Base-by-base conservation (phyloP, 92 coral and sea anemone genomes). In the Virgularia gustaviana region DNA sequence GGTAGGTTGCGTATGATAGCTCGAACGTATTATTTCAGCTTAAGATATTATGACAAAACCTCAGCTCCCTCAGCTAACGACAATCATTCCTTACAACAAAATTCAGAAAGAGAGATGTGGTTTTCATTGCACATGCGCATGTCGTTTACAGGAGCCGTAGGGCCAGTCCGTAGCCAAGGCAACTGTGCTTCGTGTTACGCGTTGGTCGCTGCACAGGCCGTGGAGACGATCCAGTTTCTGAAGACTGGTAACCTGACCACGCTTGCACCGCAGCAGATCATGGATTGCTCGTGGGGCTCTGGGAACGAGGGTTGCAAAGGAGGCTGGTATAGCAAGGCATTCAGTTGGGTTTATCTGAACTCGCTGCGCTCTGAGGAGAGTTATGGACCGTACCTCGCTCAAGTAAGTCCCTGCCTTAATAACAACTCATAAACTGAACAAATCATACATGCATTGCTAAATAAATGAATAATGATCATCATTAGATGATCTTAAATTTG, bases 271-370 rank as follows among this genome's bases (percentile, higher is more conserved):
- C 98, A 92, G 85, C 98, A 92, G 57, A 77, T 92, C 41, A 63
- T 92, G 52, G 98, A 92, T 70, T 92, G 98, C 63, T 92, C 98
- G 36, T 92, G 98, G 98, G 98, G 98, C 15, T 89, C 98, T 82
- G 98, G 98, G 19, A 92, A 92, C 90, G 94, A 89, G 24, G 98
- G 98, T 9, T 92, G 98, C 53, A 83, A 89, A 25, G 98, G 98
- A 39, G 98, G 98, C 24, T 92, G 87, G 77, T 92, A 89, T 72
- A 89, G 89, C 74, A 89, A 89, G 78, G 98, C 98, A 1, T 66
- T 92, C 37, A 92, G 98, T 39, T 92, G 98, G 98, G 86, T 92
- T 37, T 92, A 81, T 63, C 78, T 92, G 36, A 85, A 92, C 70
- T 90, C 92, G 22, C 82, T 92, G n/a, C 85, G 94, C 1, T 83